These are phyloP conservation scores for Lysandra bellargus DNA, from an alignment of 2,888 invertebrate species.

Conservation along the genomic window DNA sequence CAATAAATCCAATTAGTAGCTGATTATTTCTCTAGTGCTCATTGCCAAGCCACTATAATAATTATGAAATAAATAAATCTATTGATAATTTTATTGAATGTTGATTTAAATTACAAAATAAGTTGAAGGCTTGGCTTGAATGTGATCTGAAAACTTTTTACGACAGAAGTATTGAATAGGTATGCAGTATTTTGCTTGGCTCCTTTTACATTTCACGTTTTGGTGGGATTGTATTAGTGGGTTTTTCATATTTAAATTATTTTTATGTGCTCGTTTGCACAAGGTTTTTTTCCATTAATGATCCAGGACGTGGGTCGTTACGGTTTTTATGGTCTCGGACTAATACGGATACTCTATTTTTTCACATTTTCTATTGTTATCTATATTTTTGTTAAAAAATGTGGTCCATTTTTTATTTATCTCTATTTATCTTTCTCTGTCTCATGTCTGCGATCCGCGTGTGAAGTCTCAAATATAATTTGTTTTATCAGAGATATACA, in stretches of 20 bases:
- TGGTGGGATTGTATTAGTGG: background rate
- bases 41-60: no score
- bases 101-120: no score
- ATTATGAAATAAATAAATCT: no score
- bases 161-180: no score
- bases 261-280: background rate
- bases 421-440: background rate
- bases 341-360: background rate
- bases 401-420: background rate
- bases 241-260: constrained; percentile 6
- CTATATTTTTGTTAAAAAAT: background rate
- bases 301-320: background rate
- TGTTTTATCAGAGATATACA: background rate
- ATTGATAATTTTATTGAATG: no score
- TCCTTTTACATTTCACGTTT: no score
- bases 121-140: no score
- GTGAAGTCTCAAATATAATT: background rate
- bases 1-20: no score
- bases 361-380: background rate
- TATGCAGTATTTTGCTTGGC: no score
- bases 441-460: background rate
- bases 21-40: no score
- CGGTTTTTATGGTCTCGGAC: background rate
- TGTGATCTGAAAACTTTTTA: no score
- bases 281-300: constrained; percentile 8